phyloP scores from a whole-genome alignment of 2,113 vertebrate species.

The Falco punctatus region DNA sequence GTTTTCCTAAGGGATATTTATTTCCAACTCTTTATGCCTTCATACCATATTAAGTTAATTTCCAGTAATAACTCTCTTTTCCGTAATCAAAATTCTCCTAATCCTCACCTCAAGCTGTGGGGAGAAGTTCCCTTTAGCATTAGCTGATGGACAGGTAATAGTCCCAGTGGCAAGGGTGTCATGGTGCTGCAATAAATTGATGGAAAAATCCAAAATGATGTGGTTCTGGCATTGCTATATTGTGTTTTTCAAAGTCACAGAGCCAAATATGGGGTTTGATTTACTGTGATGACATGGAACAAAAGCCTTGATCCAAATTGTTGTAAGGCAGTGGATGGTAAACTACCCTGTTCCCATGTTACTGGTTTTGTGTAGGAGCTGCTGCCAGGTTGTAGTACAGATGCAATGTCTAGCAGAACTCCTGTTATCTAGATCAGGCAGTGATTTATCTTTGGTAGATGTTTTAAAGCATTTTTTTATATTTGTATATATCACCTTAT shows the following conservation, averaged over 20 bases:
- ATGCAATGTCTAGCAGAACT: not conserved
- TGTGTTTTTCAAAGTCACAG: not conserved
- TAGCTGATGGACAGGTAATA: not conserved
- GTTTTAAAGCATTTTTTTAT: not conserved
- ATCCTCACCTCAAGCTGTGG: not conserved
- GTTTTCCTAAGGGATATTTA: not conserved
- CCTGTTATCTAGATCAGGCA: not conserved
- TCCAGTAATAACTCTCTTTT: not conserved
- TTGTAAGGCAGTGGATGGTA: not conserved
- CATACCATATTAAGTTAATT: not conserved
- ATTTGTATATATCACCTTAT: not conserved
- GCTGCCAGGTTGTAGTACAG: not conserved
- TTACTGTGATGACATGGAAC: not conserved
- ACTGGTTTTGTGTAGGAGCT: not conserved
- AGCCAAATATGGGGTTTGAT: not conserved
- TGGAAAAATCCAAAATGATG: accelerated
- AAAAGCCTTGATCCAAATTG: not conserved
- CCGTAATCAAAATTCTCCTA: not conserved
- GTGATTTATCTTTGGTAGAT: not conserved
- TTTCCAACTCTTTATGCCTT: not conserved
- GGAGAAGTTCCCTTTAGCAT: not conserved
- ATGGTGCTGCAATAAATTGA: not conserved
- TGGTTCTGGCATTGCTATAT: not conserved
- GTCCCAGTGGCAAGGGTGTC: not conserved
- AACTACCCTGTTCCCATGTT: not conserved